Conservation (phyloP, 2,113 vertebrate genomes). For the Falco punctatus region DNA sequence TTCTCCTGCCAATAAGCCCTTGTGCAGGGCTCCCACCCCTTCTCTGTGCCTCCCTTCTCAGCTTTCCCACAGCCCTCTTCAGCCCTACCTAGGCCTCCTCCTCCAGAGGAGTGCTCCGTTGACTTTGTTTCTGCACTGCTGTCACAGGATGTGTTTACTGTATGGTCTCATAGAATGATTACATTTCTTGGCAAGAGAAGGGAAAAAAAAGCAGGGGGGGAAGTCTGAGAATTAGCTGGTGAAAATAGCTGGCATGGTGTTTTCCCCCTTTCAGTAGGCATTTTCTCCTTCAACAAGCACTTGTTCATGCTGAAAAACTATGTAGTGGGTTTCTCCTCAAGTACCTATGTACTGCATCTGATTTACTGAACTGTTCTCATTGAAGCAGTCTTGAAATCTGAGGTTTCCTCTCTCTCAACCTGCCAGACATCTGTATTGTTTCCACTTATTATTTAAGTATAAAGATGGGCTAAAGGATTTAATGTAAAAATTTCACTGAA, state of each 20-base stretch:
- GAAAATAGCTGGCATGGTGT: background rate
- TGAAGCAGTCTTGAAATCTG: background rate
- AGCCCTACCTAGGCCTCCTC: background rate
- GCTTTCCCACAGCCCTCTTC: conserved; percentile 11
- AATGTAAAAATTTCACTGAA: background rate
- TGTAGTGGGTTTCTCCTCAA: background rate
- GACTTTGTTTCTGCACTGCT: background rate
- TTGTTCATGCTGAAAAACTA: background rate
- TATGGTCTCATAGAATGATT: background rate
- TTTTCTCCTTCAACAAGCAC: background rate
- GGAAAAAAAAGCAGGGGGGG: background rate
- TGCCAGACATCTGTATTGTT: background rate
- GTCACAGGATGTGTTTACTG: background rate
- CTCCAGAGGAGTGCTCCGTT: background rate
- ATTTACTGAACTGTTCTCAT: background rate
- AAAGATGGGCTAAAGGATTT: background rate
- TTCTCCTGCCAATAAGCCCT: conserved; percentile 3
- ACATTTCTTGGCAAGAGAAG: background rate
- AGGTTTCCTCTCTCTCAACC: background rate
- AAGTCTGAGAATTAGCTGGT: background rate
- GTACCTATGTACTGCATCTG: background rate
- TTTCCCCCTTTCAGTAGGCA: background rate
- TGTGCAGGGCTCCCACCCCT: conserved; percentile 28
- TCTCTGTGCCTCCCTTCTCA: background rate
- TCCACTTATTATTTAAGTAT: background rate